Evolutionary conservation across 2,797 vertebrate species (phyloP), one percentile per base, ranked within the genome.

Genomic region (Botia kubotai): DNA sequence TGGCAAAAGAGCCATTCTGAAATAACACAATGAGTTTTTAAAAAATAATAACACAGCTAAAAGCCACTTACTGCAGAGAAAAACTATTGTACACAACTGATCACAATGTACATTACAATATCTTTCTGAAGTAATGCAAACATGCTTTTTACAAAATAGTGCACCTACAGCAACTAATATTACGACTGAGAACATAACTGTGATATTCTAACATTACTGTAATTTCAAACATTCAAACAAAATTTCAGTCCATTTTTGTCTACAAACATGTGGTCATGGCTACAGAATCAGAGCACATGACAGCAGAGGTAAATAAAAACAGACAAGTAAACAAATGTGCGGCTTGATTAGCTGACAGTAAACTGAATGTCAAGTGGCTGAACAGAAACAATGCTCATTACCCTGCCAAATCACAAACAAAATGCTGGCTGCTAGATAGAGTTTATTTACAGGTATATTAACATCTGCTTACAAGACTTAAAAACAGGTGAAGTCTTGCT

Each of bases 331-430:
- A 69, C 21, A n/a, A 58, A 72, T 21, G 39, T 36, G 57, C 0
- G 2, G 57, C 43, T 19, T 62, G 77, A 39, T 79, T 72, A 79
- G 46, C 26, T 77, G 23, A 14, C 65, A 29, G 57, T 52, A 50
- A 65, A 62, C 55, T 72, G 62, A 72, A 68, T 81, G 68, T 80
- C 69, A 84, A 84, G 50, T 74, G 48, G 21, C 48, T 43, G 21
- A 70, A 69, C 36, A 68, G 10, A 69, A 74, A 50, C 21, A 17
- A 26, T 26, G 50, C 60, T 62, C 67, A 79, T 71, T 79, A 79
- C 76, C 33, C 1, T 57, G 63, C 57, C 75, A 68, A 57, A 77
- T 33, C 36, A 39, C 36, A 39, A 39, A 39, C 36, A 39, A 39
- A 39, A 39, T 8, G 7, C 36, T 39, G 36, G 36, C 36, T 39